Base-by-base conservation (phyloP, 2,797 vertebrate species). In the Etheostoma nigrum region DNA sequence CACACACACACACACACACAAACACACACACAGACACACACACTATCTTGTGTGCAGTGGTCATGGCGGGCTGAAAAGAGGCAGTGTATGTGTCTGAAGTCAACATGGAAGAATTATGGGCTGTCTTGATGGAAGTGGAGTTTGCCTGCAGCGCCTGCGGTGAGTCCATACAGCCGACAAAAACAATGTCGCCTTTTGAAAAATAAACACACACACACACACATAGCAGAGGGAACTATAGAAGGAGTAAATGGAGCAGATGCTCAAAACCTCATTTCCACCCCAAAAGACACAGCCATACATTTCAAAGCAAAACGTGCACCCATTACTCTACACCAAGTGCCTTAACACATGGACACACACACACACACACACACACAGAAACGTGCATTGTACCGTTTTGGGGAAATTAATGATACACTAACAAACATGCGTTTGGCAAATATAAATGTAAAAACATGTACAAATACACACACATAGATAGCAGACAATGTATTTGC, bases 41-140 rank as follows among this genome's bases (percentile, higher is more conserved):
- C 47, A 25, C 19, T 44, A 21, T 65, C 59, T 62, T 7, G n/a
- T n/a, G n/a, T n/a, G 54, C 40, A 33, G 74, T 72, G 81, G 72
- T 68, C 72, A 66, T 71, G 74, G 76, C 61, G 33, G 54, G 49
- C 68, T 74, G 67, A 78, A 78, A 70, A 71, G 74, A 79, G 78
- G 18, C 13, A 33, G 71, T 11, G 68, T 40, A 42, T 67, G 79
- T 75, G 72, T 89, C 79, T 69, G 71, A 77, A 88, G 81, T 85
- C 87, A 86, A 80, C 67, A 58, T 49, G 30, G 86, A 84, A 91
- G 89, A 91, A 82, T 88, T 87, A 92, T 74, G 81, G 75, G 77
- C 82, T 83, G 85, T 86, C 76, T 80, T 65, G 61, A 52, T 88
- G 67, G 76, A 84, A 84, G 74, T 81, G 78, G 42, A 80, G 85